A percentile compares a stretch with the other conserved stretches of the same genome.
phyloP scores from a whole-genome alignment of 1,140 invertebrate species.

The Heliothis subflexa region DNA sequence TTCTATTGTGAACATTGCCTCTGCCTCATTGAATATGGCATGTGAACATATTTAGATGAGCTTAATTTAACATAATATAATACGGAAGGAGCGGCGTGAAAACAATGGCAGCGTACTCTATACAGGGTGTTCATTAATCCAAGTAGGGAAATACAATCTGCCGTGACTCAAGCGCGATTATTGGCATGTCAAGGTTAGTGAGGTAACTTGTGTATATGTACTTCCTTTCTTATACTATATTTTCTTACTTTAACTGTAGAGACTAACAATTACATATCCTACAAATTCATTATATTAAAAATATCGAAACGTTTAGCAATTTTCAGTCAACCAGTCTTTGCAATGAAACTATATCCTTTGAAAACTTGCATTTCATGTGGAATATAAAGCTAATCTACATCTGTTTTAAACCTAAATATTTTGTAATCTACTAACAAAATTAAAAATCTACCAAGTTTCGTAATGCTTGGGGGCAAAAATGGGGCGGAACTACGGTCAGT shows the following conservation, averaged over 20 bases:
- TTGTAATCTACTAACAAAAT: constrained; percentile 20
- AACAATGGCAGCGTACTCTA: constrained; percentile 13
- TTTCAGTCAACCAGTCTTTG: neutral
- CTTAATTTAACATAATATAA: constrained; percentile 9
- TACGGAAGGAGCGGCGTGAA: constrained; percentile 6
- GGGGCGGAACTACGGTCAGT: constrained; percentile 40
- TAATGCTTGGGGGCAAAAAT: constrained; percentile 20
- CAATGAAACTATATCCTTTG: neutral
- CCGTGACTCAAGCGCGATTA: constrained; percentile 28
- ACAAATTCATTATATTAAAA: neutral
- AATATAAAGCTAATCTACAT: neutral
- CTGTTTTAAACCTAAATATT: constrained; percentile 38
- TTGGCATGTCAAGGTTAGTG: constrained; percentile 23
- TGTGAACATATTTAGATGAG: constrained; percentile 5
- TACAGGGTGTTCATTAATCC: constrained; percentile 15
- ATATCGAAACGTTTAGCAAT: neutral
- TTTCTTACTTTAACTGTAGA: neutral
- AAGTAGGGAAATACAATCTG: constrained; percentile 26
- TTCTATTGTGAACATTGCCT: neutral
- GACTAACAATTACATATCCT: neutral
- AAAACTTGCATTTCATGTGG: neutral
- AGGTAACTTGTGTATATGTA: neutral
- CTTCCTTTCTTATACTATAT: neutral
- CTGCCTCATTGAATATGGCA: neutral
- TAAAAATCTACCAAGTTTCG: constrained; percentile 20